Base-by-base conservation (phyloP, 2,888 invertebrate species). In the Tiliacea aurago region DNA sequence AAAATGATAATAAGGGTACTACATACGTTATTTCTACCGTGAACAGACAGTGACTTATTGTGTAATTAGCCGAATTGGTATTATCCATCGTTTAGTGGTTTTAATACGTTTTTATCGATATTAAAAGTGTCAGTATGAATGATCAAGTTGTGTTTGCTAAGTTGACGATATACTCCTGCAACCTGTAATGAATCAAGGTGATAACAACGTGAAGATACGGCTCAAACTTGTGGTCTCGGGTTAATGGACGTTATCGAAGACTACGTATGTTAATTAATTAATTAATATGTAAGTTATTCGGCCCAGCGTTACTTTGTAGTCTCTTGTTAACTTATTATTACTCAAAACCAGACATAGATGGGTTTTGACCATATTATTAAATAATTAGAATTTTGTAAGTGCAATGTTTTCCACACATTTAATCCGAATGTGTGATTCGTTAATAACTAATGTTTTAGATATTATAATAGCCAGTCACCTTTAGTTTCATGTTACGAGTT, bases 161-260 rank as follows among this genome's bases (percentile, higher is more conserved):
- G 88, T 90, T 93, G 92, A 89, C 91, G 90, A 90, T 90, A 88
- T 84, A 89, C 92, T 91, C 90, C 94, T 91, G 91, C 90, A 86
- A 94, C 93, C 95, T 95, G 95, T 84, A 95, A 95, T 91, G 91
- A 93, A 94, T 92, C 89, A 89, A 91, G 88, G 91, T 92, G 91
- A 92, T 76, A 84, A 93, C 87, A 88, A 90, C 87, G 91, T 92
- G 91, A 92, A 94, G 88, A 90, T 91, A 94, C 93, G 93, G 91
- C 93, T 92, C 91, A 91, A 92, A 94, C 92, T 91, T 96, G 96
- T 96, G 96, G 96, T 96, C 96, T 96, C 96, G 89, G 91, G 96
- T 96, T 96, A 96, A 96, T 95, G 90, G 87, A 92, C 94, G 90
- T 94, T 94, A 94, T 93, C 92, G 91, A 94, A 91, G 87, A 89